Evolutionary conservation across 2,888 invertebrate genomes (phyloP).

Genomic region (Mesoligia furuncula): DNA sequence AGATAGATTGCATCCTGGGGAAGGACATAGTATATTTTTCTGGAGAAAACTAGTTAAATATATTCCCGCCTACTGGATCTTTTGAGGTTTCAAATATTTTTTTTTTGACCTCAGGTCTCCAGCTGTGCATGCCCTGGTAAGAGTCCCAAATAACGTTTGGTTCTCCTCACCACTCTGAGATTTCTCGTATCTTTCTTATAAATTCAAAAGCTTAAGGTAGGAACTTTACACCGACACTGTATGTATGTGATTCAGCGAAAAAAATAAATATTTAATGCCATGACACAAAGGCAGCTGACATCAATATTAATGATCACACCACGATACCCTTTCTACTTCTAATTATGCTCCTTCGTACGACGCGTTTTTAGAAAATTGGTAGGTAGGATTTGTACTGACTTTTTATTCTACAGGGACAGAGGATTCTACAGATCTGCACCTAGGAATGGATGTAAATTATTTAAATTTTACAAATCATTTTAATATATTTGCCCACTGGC

Average conservation of each 20-base stretch:
- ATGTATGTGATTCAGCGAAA: constrained; percentile 83
- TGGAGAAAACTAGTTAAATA: too few relatives aligned
- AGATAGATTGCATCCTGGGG: too few relatives aligned
- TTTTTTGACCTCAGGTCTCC: not conserved
- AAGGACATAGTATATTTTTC: too few relatives aligned
- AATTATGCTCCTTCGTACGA: constrained; percentile 36
- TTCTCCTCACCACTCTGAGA: not conserved
- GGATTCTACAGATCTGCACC: not conserved
- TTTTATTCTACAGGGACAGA: not conserved
- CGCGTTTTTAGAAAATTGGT: constrained; percentile 48
- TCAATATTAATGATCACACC: constrained; percentile 78
- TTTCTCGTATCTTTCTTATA: not conserved
- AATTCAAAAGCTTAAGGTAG: constrained; percentile 2
- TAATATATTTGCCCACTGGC: not conserved
- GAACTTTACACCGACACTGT: constrained; percentile 75
- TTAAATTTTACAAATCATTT: not conserved
- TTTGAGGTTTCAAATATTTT: not conserved
- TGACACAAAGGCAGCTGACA: constrained; percentile 74
- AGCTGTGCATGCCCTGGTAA: not conserved
- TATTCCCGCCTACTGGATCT: not conserved
- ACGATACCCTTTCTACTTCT: constrained; percentile 51
- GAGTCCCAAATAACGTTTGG: not conserved
- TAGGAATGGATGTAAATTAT: not conserved
- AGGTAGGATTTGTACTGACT: not conserved
- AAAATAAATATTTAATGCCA: constrained; percentile 74